Conservation (phyloP, 2,888 invertebrate species). For the Asteroscopus sphinx region DNA sequence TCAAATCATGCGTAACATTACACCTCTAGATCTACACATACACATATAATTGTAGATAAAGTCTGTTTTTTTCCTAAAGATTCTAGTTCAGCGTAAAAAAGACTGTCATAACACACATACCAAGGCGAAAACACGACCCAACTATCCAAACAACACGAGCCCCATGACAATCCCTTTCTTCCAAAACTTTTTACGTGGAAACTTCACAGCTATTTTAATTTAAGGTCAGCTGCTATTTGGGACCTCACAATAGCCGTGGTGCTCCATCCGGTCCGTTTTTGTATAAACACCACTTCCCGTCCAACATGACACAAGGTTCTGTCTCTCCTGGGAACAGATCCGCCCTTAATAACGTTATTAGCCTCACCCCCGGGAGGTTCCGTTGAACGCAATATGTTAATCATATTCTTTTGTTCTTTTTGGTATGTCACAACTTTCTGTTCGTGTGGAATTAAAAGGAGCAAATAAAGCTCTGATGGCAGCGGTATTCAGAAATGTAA, state of each 20-base stretch:
- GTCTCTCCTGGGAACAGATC: constrained; percentile 31
- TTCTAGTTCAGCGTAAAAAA: constrained; percentile 13
- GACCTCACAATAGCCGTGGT: constrained; percentile 44
- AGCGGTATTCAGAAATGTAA: neutral
- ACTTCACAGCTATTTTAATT: constrained; percentile 47
- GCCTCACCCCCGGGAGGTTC: constrained; percentile 5
- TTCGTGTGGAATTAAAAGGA: neutral
- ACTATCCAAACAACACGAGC: constrained; percentile 33
- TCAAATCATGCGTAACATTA: neutral
- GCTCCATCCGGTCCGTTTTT: constrained; percentile 45
- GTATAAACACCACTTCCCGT: constrained; percentile 46
- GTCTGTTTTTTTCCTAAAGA: constrained; percentile 30
- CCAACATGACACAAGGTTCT: constrained; percentile 20
- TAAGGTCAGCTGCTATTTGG: constrained; percentile 41
- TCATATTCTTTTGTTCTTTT: constrained; percentile 25
- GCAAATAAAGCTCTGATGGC: neutral
- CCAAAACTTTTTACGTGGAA: constrained; percentile 38
- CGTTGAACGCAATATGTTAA: constrained; percentile 19
- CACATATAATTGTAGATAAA: too few species aligned
- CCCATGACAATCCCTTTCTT: constrained; percentile 29
- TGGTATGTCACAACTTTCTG: neutral
- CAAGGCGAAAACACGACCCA: constrained; percentile 14
- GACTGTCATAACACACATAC: constrained; percentile 15
- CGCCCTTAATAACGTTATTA: constrained; percentile 37
- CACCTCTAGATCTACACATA: constrained; percentile 2